phyloP scores from a whole-genome alignment of 2,888 invertebrate genomes.

The Idaea straminata region DNA sequence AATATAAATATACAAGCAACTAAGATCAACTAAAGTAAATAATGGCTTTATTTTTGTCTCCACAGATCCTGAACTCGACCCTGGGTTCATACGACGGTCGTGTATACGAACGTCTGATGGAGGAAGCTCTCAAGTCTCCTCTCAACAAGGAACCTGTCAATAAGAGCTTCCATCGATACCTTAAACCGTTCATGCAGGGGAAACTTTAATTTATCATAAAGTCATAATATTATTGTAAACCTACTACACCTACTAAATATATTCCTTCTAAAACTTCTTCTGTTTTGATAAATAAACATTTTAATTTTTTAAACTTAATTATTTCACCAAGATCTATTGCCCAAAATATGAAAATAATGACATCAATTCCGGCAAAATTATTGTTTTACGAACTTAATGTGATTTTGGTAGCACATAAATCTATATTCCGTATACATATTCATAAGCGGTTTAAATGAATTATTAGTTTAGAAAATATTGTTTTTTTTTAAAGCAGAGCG shows the following conservation, averaged over 20 bases:
- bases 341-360: background rate
- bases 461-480: background rate
- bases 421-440: background rate
- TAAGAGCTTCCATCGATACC: constrained; percentile 84
- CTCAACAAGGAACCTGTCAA: constrained; percentile 90
- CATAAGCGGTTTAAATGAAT: background rate
- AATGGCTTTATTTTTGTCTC: constrained; percentile 2
- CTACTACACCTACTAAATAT: too few species aligned
- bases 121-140: constrained; percentile 89
- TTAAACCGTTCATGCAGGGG: constrained; percentile 89
- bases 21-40: too few species aligned
- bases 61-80: constrained; percentile 82
- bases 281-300: too few species aligned
- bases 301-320: constrained; percentile 6
- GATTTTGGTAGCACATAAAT: constrained; percentile 4
- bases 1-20: too few species aligned
- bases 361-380: background rate
- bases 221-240: constrained; percentile 33
- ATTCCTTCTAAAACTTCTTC: too few species aligned
- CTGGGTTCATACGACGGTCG: constrained; percentile 91
- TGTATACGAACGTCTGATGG: constrained; percentile 89
- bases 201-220: constrained; percentile 77
- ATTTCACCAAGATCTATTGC: background rate
- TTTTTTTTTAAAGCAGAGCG: background rate
- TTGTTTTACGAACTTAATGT: background rate